These are phyloP conservation scores for Sicus ferrugineus DNA, from an alignment of 2,888 invertebrate species.

Conservation along the genomic window DNA sequence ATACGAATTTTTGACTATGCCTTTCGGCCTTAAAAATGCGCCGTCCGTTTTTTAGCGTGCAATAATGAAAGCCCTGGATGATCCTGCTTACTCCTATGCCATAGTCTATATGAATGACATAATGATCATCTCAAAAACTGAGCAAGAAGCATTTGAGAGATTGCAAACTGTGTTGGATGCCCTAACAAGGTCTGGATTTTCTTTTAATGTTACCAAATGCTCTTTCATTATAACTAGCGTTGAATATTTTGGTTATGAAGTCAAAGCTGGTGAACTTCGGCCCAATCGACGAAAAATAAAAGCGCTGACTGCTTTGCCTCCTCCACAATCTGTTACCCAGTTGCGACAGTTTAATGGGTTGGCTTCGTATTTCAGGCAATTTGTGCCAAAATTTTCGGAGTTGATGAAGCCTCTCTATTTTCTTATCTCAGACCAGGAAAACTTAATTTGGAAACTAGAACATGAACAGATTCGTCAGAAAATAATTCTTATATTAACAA, in stretches of 20 bases:
- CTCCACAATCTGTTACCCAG: slow-evolving; percentile 23
- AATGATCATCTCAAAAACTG: slow-evolving; percentile 31
- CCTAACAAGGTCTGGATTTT: slow-evolving; percentile 34
- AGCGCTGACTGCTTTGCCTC: slow-evolving; percentile 25
- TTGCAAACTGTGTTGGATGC: slow-evolving; percentile 30
- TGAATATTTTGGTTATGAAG: slow-evolving; percentile 26
- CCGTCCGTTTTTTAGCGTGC: no score
- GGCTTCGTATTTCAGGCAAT: slow-evolving; percentile 31
- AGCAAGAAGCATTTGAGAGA: slow-evolving; percentile 34
- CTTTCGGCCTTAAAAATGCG: slow-evolving; percentile 17
- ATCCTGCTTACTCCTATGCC: no score
- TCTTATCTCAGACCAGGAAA: slow-evolving; percentile 13
- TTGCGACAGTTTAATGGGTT: slow-evolving; percentile 13
- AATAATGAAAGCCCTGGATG: no score
- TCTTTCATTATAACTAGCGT: slow-evolving; percentile 28
- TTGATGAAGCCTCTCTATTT: slow-evolving; percentile 29
- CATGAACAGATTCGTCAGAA: slow-evolving; percentile 31
- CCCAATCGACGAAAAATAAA: slow-evolving; percentile 29
- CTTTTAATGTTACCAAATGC: slow-evolving; percentile 27
- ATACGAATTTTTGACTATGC: slow-evolving; percentile 31
- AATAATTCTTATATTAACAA: slow-evolving; percentile 32
- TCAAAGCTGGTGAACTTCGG: slow-evolving; percentile 17
- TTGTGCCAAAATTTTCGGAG: slow-evolving; percentile 28
- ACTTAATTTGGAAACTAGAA: not conserved
- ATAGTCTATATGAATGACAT: slow-evolving; percentile 38